phyloP scores from a whole-genome alignment of 2,113 vertebrate species.

The Spea multiplicata region DNA sequence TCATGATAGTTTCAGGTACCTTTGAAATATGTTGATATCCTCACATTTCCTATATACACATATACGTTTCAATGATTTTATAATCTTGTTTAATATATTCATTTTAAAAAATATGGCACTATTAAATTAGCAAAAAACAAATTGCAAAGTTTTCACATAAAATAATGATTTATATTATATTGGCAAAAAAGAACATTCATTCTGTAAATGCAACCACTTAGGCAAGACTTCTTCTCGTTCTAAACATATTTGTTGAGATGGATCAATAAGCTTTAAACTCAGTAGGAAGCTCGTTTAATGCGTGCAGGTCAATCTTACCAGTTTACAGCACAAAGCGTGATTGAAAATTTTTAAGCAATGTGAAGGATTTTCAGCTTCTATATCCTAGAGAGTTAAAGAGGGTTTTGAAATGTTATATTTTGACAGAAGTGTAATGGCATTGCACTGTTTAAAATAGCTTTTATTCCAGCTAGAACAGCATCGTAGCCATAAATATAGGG shows the following conservation, averaged over 20 bases:
- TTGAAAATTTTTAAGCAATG: neutral
- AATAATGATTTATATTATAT: too few species aligned
- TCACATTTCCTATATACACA: too few species aligned
- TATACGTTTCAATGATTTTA: too few species aligned
- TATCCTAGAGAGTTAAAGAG: slow-evolving; percentile 1
- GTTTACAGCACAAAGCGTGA: neutral
- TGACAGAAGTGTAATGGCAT: slow-evolving; percentile 6
- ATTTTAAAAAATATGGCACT: too few species aligned
- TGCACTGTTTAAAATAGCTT: neutral
- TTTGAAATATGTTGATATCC: too few species aligned
- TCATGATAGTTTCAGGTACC: too few species aligned
- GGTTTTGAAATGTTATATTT: neutral
- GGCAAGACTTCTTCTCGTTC: neutral
- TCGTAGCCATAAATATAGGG: neutral
- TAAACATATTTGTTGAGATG: neutral
- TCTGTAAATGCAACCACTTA: too few species aligned
- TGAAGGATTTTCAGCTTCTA: slow-evolving; percentile 7
- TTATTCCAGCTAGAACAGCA: neutral
- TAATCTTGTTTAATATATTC: too few species aligned
- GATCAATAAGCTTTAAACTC: slow-evolving; percentile 1
- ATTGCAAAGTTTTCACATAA: too few species aligned
- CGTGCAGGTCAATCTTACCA: neutral
- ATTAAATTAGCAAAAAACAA: too few species aligned
- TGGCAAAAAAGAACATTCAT: too few species aligned
- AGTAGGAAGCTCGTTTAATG: neutral